Evolutionary conservation across 2,888 invertebrate species (phyloP).

Genomic region (Pristionchus entomophagus): DNA sequence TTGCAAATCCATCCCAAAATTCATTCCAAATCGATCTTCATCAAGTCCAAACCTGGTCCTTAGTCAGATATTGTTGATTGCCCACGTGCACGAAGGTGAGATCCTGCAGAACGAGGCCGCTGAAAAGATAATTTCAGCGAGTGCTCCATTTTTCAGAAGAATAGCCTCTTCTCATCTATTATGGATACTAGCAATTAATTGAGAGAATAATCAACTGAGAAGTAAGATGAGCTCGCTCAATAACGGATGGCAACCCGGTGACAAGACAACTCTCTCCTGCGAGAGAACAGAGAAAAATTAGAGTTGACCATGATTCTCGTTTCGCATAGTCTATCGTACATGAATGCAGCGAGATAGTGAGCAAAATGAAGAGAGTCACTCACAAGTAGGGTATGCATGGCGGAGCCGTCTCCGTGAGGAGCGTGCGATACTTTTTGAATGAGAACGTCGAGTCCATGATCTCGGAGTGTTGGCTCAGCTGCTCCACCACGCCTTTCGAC

Average conservation of each 20-base stretch:
- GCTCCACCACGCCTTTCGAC: constrained; percentile 71
- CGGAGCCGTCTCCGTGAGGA: constrained; percentile 92
- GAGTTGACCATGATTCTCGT: too few species aligned
- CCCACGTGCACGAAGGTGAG: constrained; percentile 98
- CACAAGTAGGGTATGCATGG: constrained; percentile 99
- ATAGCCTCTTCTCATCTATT: background rate
- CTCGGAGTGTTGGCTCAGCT: constrained; percentile 87
- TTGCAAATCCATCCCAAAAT: background rate
- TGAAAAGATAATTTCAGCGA: constrained; percentile 76
- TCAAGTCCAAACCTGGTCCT: constrained; percentile 51
- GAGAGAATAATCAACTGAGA: too few species aligned
- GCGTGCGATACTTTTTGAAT: constrained; percentile 95
- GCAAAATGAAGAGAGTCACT: too few species aligned
- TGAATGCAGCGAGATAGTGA: too few species aligned
- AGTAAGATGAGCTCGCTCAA: too few species aligned
- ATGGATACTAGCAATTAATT: too few species aligned
- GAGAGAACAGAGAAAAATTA: too few species aligned
- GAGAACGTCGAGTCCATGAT: constrained; percentile 98
- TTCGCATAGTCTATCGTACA: too few species aligned
- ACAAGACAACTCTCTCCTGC: too few species aligned
- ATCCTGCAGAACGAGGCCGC: constrained; percentile 97
- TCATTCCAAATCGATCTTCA: constrained; percentile 28
- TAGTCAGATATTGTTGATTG: constrained; percentile 88
- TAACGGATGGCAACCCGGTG: too few species aligned
- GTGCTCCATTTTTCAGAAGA: background rate